Base-by-base conservation (phyloP, 1,140 invertebrate genomes). In the Drosophila nannoptera region DNA sequence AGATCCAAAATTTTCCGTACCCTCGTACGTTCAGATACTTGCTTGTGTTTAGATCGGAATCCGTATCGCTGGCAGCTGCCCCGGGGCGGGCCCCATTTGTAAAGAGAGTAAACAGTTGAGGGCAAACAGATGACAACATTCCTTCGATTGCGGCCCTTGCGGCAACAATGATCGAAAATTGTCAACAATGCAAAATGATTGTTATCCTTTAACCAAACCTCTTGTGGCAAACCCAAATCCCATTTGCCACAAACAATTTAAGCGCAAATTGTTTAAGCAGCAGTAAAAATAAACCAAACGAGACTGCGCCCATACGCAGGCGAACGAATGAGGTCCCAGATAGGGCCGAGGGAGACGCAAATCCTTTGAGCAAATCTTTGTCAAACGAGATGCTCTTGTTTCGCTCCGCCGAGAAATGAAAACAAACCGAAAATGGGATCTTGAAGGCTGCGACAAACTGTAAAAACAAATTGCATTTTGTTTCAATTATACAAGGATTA, bases 401-500 rank as follows among this genome's bases (percentile, higher is more conserved):
- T 40, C 9, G 9, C n/a, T 5, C 12, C 40, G 59, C 59, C 59
- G 60, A 29, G 77, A 73, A 84, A 84, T 86, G 77, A 84, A 84
- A 84, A 84, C 81, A 84, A 84, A 86, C 77, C 77, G 5, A 70
- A 86, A 86, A 86, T 86, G 77, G 62, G 77, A 84, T 84, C 81
- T 84, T 36, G 70, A 73, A 60, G 81, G 81, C 82, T 87, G 81
- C 80, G 77, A 81, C 82, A 86, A 86, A 86, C 81, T 86, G 82
- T 87, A 86, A 86, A 77, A 86, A 86, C 81, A 86, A 86, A 82
- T 86, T 86, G 77, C 71, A 64, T 70, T 86, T 86, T 86, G 77
- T 86, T 86, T 86, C 81, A 87, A 87, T 87, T 87, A 81, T 87
- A 86, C 77, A 72, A 86, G 81, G 81, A 84, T 84, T 84, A 86